Conservation (phyloP, 2,888 invertebrate genomes). For the Heliconius charithonia region DNA sequence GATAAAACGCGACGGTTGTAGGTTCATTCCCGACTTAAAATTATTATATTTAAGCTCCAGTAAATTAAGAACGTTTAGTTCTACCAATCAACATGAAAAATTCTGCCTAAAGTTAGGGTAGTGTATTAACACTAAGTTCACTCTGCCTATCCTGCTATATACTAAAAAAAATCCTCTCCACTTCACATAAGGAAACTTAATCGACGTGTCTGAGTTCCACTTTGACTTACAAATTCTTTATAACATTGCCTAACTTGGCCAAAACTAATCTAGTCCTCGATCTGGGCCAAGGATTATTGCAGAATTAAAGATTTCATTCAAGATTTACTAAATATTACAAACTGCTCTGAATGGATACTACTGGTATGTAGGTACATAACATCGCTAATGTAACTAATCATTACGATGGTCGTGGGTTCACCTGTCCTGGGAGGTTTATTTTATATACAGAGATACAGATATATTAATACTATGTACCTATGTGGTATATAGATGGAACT, state of each 20-base stretch:
- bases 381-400: background rate
- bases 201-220: background rate
- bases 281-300: conserved; percentile 20
- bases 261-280: conserved; percentile 18
- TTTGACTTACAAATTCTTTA: conserved; percentile 3
- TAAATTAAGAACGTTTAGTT: background rate
- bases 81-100: background rate
- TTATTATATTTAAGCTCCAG: too few species aligned
- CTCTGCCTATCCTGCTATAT: background rate
- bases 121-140: background rate
- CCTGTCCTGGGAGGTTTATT: too few species aligned
- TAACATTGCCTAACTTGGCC: background rate
- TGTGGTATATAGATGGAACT: too few species aligned
- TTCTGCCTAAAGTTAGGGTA: background rate
- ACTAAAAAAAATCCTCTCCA: too few species aligned
- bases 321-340: conserved; percentile 16
- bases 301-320: conserved; percentile 21
- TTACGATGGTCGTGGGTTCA: too few species aligned
- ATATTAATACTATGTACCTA: too few species aligned
- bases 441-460: too few species aligned
- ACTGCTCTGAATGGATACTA: background rate
- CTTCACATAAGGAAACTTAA: background rate
- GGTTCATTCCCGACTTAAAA: too few species aligned
- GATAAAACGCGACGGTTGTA: too few species aligned
- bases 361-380: background rate